phyloP scores from a whole-genome alignment of 2,888 invertebrate genomes.

The Amblyteles armatorius region DNA sequence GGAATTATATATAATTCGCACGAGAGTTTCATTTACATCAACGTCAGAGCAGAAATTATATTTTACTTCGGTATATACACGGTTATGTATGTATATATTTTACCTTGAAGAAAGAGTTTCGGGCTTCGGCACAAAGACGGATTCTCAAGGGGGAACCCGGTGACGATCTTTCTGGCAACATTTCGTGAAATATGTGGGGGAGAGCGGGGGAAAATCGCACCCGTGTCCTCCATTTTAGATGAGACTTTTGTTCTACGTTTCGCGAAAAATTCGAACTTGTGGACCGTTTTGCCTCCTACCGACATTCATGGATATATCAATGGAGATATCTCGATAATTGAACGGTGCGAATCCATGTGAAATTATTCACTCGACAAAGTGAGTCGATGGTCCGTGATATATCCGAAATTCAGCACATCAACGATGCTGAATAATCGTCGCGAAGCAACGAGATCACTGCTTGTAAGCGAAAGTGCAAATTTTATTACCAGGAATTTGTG shows the following conservation, averaged over 20 bases:
- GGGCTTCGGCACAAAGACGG: background rate
- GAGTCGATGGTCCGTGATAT: background rate
- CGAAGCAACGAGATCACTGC: no score
- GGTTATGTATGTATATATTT: background rate
- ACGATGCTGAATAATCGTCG: no score
- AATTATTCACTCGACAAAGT: background rate
- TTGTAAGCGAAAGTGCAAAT: no score
- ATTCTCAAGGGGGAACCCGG: background rate
- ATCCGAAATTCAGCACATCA: background rate
- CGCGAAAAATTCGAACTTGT: no score
- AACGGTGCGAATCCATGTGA: background rate
- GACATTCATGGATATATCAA: background rate
- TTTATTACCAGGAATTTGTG: no score
- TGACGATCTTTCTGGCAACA: background rate
- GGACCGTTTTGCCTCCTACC: no score
- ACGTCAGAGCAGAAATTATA: background rate
- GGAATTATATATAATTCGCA: slow-evolving; percentile 38
- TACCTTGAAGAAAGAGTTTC: background rate
- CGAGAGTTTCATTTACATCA: slow-evolving; percentile 30
- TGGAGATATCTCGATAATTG: background rate
- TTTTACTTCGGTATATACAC: background rate
- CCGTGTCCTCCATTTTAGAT: background rate
- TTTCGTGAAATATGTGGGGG: background rate
- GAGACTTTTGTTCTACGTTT: background rate
- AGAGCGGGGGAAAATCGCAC: background rate